A percentile compares a stretch with the other conserved stretches of the same genome.
Conservation (phyloP, 2,797 vertebrate genomes). For the Corythornis leucogaster region DNA sequence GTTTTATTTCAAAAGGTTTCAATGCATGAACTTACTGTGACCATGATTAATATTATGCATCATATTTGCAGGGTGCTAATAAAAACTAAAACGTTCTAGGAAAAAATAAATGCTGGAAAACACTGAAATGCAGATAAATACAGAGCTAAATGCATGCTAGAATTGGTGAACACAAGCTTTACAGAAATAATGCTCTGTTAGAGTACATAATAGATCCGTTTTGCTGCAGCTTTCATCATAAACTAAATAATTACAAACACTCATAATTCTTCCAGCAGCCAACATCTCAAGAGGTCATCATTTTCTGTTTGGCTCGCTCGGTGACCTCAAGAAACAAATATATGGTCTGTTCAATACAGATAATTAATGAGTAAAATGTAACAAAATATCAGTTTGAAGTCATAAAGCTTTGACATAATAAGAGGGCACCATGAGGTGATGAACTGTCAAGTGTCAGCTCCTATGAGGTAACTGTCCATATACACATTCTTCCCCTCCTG, state of each 20-base stretch:
- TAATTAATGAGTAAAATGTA: background rate
- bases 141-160: background rate
- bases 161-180: background rate
- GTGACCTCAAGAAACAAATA: background rate
- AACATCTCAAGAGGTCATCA: background rate
- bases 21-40: background rate
- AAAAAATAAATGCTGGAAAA: background rate
- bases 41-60: background rate
- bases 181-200: background rate
- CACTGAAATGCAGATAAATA: background rate
- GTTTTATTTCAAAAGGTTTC: background rate
- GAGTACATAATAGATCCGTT: background rate
- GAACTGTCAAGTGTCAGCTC: background rate
- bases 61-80: background rate
- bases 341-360: background rate
- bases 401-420: background rate
- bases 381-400: background rate
- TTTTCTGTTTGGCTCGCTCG: background rate
- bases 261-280: background rate
- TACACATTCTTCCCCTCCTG: background rate
- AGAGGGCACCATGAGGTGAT: background rate
- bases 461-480: background rate
- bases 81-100: background rate
- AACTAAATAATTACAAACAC: background rate
- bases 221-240: background rate